Evolutionary conservation across 2,888 invertebrate species (phyloP), one percentile per base, ranked within the genome.

Genomic region (Axea sp.): DNA sequence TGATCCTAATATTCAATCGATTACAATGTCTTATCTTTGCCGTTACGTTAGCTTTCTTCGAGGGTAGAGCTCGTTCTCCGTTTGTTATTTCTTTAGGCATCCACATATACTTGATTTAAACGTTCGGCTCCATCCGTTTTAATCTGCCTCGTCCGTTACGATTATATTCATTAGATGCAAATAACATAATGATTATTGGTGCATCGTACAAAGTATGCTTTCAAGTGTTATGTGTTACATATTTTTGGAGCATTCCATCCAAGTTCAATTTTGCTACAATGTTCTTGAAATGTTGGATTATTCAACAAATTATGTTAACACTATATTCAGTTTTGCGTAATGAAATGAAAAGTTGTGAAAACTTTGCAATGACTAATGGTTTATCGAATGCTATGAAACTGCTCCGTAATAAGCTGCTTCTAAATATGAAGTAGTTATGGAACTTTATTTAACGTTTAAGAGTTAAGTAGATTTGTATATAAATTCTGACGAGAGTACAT

Each of bases 1-100:
- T 67, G 73, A 80, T 78, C 76, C 77, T 79, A 80, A 81, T 82
- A 81, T 83, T 83, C 81, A 81, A 84, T 85, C 83, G 81, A 83
- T 84, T 80, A 62, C 24, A 22, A 57, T 49, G 49, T 59, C 71
- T 71, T 64, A 57, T 64, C 62, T 47, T 17, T 24, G 11, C 31
- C 19, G 22, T 49, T 33, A 19, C 31, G 12, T 1, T 3, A 49
- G 15, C 33, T 49, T 47, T 8, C 30, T 47, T 47, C 45, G 30
- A 43, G 35, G 22, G 24, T 6, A 26, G 14, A n/a, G n/a, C n/a
- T n/a, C n/a, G n/a, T n/a, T n/a, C n/a, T n/a, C n/a, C n/a, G n/a
- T n/a, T n/a, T n/a, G n/a, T n/a, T n/a, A n/a, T n/a, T n/a, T n/a
- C n/a, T n/a, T n/a, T n/a, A n/a, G n/a, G n/a, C n/a, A n/a, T n/a